These are phyloP conservation scores for Ochotona princeps DNA, from an alignment of 2,113 vertebrate genomes.

Conservation along the genomic window DNA sequence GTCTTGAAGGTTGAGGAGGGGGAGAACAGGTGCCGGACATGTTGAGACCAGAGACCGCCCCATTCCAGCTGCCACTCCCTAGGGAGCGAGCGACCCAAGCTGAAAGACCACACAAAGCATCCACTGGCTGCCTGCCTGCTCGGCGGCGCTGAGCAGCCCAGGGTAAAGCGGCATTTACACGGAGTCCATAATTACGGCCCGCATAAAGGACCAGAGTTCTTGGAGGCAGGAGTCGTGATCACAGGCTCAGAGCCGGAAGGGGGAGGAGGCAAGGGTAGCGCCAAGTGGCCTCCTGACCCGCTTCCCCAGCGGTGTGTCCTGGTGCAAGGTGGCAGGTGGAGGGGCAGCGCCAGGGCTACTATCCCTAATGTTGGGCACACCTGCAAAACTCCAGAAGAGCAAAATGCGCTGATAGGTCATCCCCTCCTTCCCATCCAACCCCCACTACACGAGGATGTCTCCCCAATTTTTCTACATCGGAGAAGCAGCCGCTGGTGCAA, in stretches of 20 bases:
- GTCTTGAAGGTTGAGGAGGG: not conserved
- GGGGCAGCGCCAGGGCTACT: not conserved
- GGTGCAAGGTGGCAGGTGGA: not conserved
- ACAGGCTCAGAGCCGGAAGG: not conserved
- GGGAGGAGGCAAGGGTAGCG: no score
- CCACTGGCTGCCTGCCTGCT: not conserved
- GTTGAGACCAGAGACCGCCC: not conserved
- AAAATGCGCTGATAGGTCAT: not conserved
- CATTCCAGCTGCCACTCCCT: no score
- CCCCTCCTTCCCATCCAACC: not conserved
- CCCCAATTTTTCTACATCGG: not conserved
- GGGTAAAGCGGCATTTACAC: not conserved
- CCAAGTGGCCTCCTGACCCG: not conserved
- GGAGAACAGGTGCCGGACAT: not conserved
- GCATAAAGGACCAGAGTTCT: not conserved
- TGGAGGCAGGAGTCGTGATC: no score
- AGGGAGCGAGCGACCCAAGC: not conserved
- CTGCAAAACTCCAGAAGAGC: constrained; percentile 50
- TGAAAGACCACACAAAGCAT: not conserved
- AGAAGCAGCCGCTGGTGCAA: constrained; percentile 7
- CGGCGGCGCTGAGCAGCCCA: no score
- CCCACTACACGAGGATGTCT: not conserved
- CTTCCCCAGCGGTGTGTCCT: not conserved
- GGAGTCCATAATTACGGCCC: constrained; percentile 17
- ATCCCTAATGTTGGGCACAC: not conserved